These are phyloP conservation scores for Episyrphus balteatus DNA, from an alignment of 1,140 invertebrate species.

Conservation along the genomic window DNA sequence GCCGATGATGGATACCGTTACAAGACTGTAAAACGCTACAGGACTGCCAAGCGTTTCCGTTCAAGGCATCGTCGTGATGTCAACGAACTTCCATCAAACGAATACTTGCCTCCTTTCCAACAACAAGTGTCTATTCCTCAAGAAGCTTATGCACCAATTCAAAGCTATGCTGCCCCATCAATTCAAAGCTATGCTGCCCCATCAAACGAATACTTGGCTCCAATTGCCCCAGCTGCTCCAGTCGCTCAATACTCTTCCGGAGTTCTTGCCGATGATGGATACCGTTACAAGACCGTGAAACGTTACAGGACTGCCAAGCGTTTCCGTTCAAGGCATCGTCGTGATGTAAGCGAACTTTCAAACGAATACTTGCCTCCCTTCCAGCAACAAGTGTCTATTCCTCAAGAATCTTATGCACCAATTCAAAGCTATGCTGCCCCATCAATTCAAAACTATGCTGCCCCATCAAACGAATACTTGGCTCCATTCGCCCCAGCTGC, in stretches of 20 bases:
- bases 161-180: neutral
- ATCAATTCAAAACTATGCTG: conserved; percentile 9
- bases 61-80: neutral
- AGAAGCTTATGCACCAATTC: neutral
- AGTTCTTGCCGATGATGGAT: conserved; percentile 11
- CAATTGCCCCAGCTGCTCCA: neutral
- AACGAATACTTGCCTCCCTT: too few relatives aligned
- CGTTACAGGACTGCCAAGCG: neutral
- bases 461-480: neutral
- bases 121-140: neutral
- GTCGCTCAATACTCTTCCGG: neutral
- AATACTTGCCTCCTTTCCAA: neutral
- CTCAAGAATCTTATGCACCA: too few relatives aligned
- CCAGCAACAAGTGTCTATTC: too few relatives aligned
- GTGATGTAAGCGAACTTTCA: conserved; percentile 10
- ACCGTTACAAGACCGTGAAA: conserved; percentile 16
- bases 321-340: conserved; percentile 7
- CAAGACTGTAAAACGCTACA: neutral
- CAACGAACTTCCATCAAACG: neutral
- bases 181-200: neutral
- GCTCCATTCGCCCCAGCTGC: neutral
- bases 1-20: neutral
- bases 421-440: neutral
- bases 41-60: neutral
- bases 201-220: neutral